Evolutionary conservation across 2,797 vertebrate genomes (phyloP).

Genomic region (Hozukius guyotensis): DNA sequence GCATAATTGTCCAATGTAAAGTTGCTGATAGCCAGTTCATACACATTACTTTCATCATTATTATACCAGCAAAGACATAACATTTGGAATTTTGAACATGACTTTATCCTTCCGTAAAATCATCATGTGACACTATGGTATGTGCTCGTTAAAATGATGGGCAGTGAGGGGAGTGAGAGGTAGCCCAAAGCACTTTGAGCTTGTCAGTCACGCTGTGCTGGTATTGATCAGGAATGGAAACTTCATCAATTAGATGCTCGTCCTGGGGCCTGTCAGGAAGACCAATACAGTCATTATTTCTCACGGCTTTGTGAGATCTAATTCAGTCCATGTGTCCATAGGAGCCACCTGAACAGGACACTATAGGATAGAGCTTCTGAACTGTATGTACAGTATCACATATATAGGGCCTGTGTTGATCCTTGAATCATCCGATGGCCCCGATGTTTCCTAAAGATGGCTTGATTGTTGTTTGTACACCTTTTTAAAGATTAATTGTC

Average conservation of each 20-base stretch:
- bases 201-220: constrained; percentile 50
- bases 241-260: constrained; percentile 52
- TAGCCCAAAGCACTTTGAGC: not conserved
- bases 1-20: not conserved
- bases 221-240: constrained; percentile 59
- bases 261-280: constrained; percentile 33
- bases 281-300: constrained; percentile 37
- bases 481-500: not conserved
- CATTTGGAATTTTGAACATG: not conserved
- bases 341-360: too few relatives aligned
- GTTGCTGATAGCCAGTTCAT: not conserved
- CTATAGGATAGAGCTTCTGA: not conserved
- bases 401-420: not conserved
- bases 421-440: not conserved
- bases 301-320: constrained; percentile 16
- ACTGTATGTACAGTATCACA: not conserved
- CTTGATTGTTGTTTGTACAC: not conserved
- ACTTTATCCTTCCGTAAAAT: not conserved
- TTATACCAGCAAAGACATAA: not conserved
- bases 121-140: not conserved
- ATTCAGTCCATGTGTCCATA: not conserved
- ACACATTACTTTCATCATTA: not conserved
- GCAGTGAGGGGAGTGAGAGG: not conserved
- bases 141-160: constrained; percentile 2
- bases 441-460: not conserved